phyloP scores from a whole-genome alignment of 2,888 invertebrate genomes.

The Lathronympha strigana region DNA sequence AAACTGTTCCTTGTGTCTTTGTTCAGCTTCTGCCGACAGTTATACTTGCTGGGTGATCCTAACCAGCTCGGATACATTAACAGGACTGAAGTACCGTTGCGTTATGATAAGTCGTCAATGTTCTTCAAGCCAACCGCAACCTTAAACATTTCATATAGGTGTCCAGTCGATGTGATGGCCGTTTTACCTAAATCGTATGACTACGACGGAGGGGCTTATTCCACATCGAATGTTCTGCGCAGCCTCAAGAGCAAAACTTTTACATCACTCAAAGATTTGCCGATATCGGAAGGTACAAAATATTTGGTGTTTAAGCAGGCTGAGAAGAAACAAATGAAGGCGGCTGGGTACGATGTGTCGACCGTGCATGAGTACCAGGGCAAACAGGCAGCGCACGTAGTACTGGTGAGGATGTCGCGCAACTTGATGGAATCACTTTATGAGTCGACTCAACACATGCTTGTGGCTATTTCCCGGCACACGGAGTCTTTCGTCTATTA shows the following conservation, averaged over 20 bases:
- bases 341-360: constrained; percentile 31
- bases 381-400: constrained; percentile 24
- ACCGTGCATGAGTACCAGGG: constrained; percentile 40
- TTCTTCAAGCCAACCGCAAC: constrained; percentile 25
- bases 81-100: constrained; percentile 13
- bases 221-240: constrained; percentile 26
- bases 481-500: constrained; percentile 26
- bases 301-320: constrained; percentile 38
- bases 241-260: constrained; percentile 24
- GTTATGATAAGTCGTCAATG: constrained; percentile 23
- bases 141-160: constrained; percentile 33
- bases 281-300: constrained; percentile 16
- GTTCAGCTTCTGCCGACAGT: constrained; percentile 16
- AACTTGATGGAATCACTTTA: constrained; percentile 19
- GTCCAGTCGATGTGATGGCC: constrained; percentile 36
- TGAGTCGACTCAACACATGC: constrained; percentile 24
- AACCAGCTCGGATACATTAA: constrained; percentile 39
- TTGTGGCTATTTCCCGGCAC: constrained; percentile 36
- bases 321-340: constrained; percentile 31
- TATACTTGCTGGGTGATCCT: constrained; percentile 34
- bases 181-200: constrained; percentile 2
- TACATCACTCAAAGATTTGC: constrained; percentile 18
- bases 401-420: constrained; percentile 35
- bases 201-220: constrained; percentile 22
- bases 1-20: constrained; percentile 37